Evolutionary conservation across 2,888 invertebrate genomes (phyloP), one percentile per base, ranked within the genome.

Genomic region (Perizoma affinitatum): DNA sequence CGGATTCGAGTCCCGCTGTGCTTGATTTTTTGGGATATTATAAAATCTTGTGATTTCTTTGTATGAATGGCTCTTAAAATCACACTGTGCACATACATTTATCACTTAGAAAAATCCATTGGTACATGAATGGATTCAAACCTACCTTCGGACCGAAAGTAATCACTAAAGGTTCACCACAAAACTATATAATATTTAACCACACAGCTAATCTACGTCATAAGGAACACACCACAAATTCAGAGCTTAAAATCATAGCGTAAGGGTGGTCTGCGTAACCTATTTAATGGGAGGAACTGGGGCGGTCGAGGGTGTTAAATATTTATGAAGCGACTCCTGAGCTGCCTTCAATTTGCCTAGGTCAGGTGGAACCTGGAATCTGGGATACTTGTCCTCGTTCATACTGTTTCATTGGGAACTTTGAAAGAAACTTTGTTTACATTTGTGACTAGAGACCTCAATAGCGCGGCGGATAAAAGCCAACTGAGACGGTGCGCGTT

Each of bases 241-340:
- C 47, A 41, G 48, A 58, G 47, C 50, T 54, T 47, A 54, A 61
- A 54, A 58, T 54, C 62, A 47, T 63, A 47, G 48, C 54, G 51
- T 43, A 54, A 54, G 54, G 59, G 63, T 54, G 62, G 66, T 66
- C 64, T 63, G 70, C 50, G 71, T 79, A 79, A 79, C 79, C 79
- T 75, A 78, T 75, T 78, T 75, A 78, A 62, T 70, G 65, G 70
- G 67, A 76, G 70, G 68, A 78, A 76, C 68, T 75, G 69, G 78
- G 69, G 61, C 76, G 70, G 65, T 65, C 47, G 65, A 62, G 63
- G 52, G 65, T 64, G 68, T 74, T 72, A 74, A 79, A 78, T 78
- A 79, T 78, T 78, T 73, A 79, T 75, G 74, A 73, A 68, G 51
- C 54, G 63, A 61, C 67, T 69, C 70, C 71, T 63, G 70, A 65